Base-by-base conservation (phyloP, 2,797 vertebrate genomes). In the Petrocephalus schoutedeni region DNA sequence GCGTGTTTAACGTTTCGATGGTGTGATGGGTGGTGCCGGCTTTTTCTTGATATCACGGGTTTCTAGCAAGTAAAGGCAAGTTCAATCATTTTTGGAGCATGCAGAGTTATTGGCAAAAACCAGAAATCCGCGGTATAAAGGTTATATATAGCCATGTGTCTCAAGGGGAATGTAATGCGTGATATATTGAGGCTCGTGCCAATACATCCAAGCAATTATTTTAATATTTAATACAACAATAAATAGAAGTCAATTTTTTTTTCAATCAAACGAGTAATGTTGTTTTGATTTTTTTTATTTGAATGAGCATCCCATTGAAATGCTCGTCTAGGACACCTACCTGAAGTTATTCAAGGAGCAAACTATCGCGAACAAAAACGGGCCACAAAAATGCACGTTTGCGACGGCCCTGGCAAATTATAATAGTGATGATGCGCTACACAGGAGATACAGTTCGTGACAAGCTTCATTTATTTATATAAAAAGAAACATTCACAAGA, bases 401-500 rank as follows among this genome's bases (percentile, higher is more conserved):
- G 2, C 12, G 16, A 16, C 16, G 9, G 16, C 12, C 12, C 8
- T 56, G 54, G 16, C 19, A n/a, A 77, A 77, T 41, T 41, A 54
- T 32, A 77, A 77, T 41, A n/a, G 6, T 45, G 74, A 80, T 80
- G 41, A 49, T n/a, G 28, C 16, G 0, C 12, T 21, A 64, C 86
- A 67, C 19, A 10, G 19, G 36, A 8, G 57, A 45, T 49, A 23
- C 41, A 64, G 57, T 86, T 86, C 41, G 21, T 23, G 36, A 64
- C 86, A 86, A 28, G 56, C 53, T 86, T 86, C 51, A 49, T 86
- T 86, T 86, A 86, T 86, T 86, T 67, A 86, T 86, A 86, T 53
- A 86, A 86, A 86, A 86, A 28, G 58, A 51, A 41, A 88, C 87
- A 89, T 89, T 89, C 89, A 89, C 87, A 89, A 74, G 89, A 84